phyloP scores from a whole-genome alignment of 2,888 invertebrate species.

The Piscicola geometra region DNA sequence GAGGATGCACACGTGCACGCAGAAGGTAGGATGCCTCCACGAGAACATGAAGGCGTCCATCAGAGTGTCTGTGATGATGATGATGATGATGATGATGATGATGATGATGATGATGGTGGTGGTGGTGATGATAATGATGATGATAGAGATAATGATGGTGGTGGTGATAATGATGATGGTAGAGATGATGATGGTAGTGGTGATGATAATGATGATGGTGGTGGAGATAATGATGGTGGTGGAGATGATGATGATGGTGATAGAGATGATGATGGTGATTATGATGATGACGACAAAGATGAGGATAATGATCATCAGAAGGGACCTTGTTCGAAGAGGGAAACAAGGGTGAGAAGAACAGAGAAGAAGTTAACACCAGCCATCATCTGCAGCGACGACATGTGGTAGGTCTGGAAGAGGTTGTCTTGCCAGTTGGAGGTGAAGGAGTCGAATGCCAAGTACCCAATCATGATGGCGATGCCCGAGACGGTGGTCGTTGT shows the following conservation, averaged over 20 bases:
- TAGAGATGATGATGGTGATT: too few species aligned
- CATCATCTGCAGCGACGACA: slow-evolving; percentile 87
- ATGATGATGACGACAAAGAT: too few species aligned
- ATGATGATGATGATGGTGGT: too few species aligned
- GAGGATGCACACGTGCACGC: slow-evolving; percentile 71
- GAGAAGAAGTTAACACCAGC: slow-evolving; percentile 92
- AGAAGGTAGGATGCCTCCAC: slow-evolving; percentile 72
- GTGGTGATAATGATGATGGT: too few species aligned
- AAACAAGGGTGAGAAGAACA: slow-evolving; percentile 77
- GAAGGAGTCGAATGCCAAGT: slow-evolving; percentile 92
- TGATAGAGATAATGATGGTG: too few species aligned
- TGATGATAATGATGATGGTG: background rate
- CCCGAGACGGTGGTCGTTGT: slow-evolving; percentile 77
- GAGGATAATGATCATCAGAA: background rate
- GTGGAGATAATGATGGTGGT: background rate
- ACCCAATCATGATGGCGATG: slow-evolving; percentile 76
- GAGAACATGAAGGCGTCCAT: slow-evolving; percentile 69
- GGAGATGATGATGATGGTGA: background rate
- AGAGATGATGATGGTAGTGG: background rate
- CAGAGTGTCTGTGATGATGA: slow-evolving; percentile 55
- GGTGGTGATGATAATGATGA: too few species aligned
- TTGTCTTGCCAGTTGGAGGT: slow-evolving; percentile 96
- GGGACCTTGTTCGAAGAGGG: slow-evolving; percentile 77
- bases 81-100: too few species aligned
- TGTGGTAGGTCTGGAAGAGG: slow-evolving; percentile 73